Evolutionary conservation across 2,888 invertebrate species (phyloP).

Genomic region (Drosophila flavopinicola): DNA sequence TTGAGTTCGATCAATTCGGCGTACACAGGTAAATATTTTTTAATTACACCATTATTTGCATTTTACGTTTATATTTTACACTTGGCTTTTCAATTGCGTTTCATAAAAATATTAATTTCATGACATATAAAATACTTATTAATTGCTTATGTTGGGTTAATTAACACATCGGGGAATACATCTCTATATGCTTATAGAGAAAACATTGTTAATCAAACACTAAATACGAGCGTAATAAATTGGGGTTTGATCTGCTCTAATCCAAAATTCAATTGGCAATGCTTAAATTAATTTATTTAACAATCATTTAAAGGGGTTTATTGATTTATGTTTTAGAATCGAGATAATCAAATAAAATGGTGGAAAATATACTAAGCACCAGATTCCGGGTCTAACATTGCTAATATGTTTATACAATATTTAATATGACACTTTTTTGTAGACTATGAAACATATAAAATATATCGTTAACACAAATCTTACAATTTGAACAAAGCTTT

Average conservation of each 20-base stretch:
- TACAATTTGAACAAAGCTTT: conserved; percentile 2
- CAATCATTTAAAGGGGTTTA: not conserved
- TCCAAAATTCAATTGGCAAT: conserved; percentile 3
- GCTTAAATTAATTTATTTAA: conserved; percentile 1
- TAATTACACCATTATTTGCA: conserved; percentile 28
- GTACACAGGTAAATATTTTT: conserved; percentile 79
- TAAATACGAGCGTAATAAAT: conserved; percentile 4
- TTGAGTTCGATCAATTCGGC: conserved; percentile 82
- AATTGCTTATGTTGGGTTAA: conserved; percentile 14
- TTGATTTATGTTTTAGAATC: not conserved
- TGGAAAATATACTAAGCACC: too few relatives aligned
- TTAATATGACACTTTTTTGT: not conserved
- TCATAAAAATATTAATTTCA: conserved; percentile 22
- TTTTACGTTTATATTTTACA: conserved; percentile 36
- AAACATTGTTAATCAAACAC: conserved; percentile 4
- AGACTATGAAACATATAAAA: too few relatives aligned
- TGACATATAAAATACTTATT: conserved; percentile 15
- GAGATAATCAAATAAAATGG: too few relatives aligned
- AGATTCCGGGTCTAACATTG: too few relatives aligned
- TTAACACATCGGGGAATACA: conserved; percentile 26
- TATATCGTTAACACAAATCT: not conserved
- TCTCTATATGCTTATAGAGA: conserved; percentile 12
- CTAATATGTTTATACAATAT: too few relatives aligned
- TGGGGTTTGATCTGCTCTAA: conserved; percentile 1
- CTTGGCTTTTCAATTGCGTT: conserved; percentile 47